phyloP scores from a whole-genome alignment of 2,888 invertebrate species.

The Subacronicta megacephala region DNA sequence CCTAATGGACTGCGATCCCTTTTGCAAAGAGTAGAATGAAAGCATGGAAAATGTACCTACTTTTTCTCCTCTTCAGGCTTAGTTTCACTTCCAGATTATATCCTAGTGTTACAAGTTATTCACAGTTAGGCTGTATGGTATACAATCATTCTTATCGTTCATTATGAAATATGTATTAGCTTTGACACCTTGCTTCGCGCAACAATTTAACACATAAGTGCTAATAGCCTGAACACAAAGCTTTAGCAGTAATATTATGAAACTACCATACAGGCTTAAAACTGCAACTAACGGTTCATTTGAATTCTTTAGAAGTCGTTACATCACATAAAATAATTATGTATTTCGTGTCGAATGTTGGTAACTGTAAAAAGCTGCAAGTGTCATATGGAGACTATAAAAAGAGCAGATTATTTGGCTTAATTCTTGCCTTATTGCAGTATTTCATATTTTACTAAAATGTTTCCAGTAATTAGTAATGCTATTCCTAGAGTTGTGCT shows the following conservation, averaged over 20 bases:
- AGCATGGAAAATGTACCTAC: no score
- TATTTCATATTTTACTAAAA: not conserved
- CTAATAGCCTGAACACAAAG: constrained; percentile 43
- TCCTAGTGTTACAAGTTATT: no score
- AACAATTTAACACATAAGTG: constrained; percentile 39
- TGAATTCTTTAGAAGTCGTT: constrained; percentile 25
- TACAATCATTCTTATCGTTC: constrained; percentile 5
- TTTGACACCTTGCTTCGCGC: constrained; percentile 13
- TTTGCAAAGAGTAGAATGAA: no score
- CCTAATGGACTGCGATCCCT: no score
- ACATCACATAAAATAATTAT: constrained; percentile 31
- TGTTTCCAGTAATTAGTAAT: not conserved
- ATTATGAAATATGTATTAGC: constrained; percentile 31
- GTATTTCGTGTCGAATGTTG: constrained; percentile 12
- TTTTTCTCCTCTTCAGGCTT: no score
- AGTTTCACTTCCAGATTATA: no score
- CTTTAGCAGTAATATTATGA: constrained; percentile 25
- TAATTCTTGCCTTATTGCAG: no score
- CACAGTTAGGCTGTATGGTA: not conserved
- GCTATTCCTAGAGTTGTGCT: not conserved
- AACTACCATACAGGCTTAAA: constrained; percentile 40
- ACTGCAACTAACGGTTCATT: constrained; percentile 38
- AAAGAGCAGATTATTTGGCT: no score
- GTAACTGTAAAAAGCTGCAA: constrained; percentile 4
- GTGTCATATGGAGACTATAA: not conserved